Conservation (phyloP, 2,888 invertebrate species). For the Xanthia icteritia region DNA sequence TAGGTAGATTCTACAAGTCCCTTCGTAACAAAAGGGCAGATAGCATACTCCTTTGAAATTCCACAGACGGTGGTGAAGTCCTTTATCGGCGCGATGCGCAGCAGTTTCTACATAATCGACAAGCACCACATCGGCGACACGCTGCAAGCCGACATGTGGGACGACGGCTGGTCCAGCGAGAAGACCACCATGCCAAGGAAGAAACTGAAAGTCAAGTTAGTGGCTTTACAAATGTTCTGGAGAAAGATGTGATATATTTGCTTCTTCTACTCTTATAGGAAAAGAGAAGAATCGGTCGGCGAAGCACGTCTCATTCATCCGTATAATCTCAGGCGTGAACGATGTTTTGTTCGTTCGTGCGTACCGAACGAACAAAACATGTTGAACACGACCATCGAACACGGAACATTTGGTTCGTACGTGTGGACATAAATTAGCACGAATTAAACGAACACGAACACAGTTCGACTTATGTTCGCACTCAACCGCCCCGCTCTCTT, state of each 20-base stretch:
- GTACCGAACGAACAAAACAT: too few species aligned
- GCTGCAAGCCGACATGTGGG: constrained; percentile 90
- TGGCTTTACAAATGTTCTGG: neutral
- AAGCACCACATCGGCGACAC: constrained; percentile 80
- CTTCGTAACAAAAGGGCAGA: neutral
- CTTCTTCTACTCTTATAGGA: neutral
- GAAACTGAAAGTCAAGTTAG: constrained; percentile 87
- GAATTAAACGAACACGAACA: too few species aligned
- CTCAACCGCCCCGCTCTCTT: too few species aligned
- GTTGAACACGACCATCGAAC: too few species aligned
- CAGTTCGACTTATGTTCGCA: too few species aligned
- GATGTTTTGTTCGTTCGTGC: too few species aligned
- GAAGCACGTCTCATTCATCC: neutral
- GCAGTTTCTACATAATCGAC: constrained; percentile 90
- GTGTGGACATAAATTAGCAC: too few species aligned
- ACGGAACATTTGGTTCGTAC: too few species aligned
- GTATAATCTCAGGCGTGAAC: neutral
- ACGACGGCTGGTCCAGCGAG: constrained; percentile 88
- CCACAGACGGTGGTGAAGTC: constrained; percentile 90
- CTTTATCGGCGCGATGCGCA: constrained; percentile 90
- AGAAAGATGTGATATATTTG: neutral
- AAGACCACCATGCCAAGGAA: constrained; percentile 86
- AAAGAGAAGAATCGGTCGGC: neutral
- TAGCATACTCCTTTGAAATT: neutral
- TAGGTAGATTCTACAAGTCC: neutral